Base-by-base conservation (phyloP, 2,797 vertebrate genomes). In the Morus bassanus region DNA sequence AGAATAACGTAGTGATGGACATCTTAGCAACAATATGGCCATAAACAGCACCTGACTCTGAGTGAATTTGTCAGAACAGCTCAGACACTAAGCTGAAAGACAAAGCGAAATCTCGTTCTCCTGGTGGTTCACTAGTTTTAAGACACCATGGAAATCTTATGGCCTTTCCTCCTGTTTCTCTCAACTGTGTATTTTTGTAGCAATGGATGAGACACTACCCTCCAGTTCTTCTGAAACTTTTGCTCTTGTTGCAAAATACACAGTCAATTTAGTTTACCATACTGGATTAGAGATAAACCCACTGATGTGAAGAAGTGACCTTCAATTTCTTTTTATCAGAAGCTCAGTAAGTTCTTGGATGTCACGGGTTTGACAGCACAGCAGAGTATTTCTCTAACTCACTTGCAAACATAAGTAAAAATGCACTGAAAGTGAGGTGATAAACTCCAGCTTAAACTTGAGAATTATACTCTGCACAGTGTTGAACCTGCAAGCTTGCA, bases 241-340 rank as follows among this genome's bases (percentile, higher is more conserved):
- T 92, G 84, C 89, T 94, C 57, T 25, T 89, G 43, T 45, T 89
- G 86, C 93, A 95, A 93, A 96, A 93, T 87, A 54, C 18, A 64
- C 78, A 89, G 91, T 51, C 91, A 86, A 95, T 96, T 96, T 88
- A 91, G 16, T 94, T 89, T 88, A 81, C 61, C 57, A 54, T 57
- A 39, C 68, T 81, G 88, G 84, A 94, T 93, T 95, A 93, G 60
- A 94, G 91, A 97, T 94, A 96, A 95, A 96, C 63, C 14, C 83
- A 84, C 87, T 92, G 86, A 93, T 89, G 70, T 94, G 74, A 82
- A 89, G 54, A 91, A 89, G 31, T 70, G 77, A 96, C 94, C 92
- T 96, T 95, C 91, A 95, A 68, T 91, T 89, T 91, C 88, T 84
- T 88, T 91, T 93, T 82, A 92, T 88, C 81, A 68, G 63, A 87